phyloP scores from a whole-genome alignment of 2,113 vertebrate species.

The Thamnophis sirtalis region DNA sequence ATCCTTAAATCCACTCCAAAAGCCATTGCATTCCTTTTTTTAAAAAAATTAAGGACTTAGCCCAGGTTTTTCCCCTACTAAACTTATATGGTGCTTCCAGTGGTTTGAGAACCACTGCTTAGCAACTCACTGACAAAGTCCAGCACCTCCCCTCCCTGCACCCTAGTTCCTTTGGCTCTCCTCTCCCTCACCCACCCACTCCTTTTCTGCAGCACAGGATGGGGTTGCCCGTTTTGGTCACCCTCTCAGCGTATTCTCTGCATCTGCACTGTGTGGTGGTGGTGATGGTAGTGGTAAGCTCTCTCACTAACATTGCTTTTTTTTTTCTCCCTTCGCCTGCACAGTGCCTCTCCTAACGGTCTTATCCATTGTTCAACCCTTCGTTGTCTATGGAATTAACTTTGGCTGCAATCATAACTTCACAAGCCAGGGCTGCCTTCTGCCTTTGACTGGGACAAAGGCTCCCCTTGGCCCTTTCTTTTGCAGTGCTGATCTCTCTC shows the following conservation, averaged over 20 bases:
- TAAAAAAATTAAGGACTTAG: conserved; percentile 2
- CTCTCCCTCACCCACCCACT: conserved; percentile 5
- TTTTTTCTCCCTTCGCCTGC: conserved; percentile 64
- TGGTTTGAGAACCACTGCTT: conserved; percentile 18
- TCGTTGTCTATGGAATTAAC: conserved; percentile 68
- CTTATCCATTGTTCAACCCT: conserved; percentile 69
- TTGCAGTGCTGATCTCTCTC: conserved; percentile 71
- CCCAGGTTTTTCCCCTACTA: neutral
- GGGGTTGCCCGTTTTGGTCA: conserved; percentile 75
- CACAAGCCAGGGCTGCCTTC: conserved; percentile 24
- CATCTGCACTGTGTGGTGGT: conserved; percentile 60
- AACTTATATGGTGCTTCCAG: neutral
- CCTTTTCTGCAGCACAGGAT: conserved; percentile 50
- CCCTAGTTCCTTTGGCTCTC: conserved; percentile 16
- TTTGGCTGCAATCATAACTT: conserved; percentile 61
- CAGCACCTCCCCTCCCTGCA: conserved; percentile 10
- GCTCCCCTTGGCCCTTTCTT: conserved; percentile 46
- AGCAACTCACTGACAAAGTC: conserved; percentile 35
- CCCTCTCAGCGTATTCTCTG: conserved; percentile 57
- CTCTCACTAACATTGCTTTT: conserved; percentile 70
- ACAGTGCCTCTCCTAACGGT: conserved; percentile 68
- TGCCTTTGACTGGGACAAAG: conserved; percentile 59
- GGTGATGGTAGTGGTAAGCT: conserved; percentile 54
- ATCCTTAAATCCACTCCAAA: neutral
- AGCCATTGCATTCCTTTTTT: conserved; percentile 31